Evolutionary conservation across 2,113 vertebrate species (phyloP), one percentile per base, ranked within the genome.

Genomic region (Brachirus orientalis): DNA sequence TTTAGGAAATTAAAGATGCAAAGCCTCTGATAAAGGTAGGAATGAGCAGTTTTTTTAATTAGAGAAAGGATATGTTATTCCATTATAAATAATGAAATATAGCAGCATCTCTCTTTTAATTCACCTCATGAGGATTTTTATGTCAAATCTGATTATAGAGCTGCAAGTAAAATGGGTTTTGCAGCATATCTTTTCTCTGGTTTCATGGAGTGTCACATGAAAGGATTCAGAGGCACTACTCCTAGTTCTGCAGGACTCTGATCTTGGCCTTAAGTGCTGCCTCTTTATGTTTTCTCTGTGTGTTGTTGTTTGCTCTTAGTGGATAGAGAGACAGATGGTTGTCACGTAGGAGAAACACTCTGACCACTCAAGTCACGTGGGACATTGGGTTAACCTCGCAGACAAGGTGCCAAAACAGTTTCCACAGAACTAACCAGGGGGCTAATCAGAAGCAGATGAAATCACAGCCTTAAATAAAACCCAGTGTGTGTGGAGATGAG

Each of bases 391-490:
- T 89, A 91, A 90, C 67, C 75, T 62, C 50, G 19, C 79, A 87
- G 93, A 93, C 90, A 85, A 85, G 82, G 82, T 91, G 88, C 83
- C 83, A 88, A 89, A 91, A 89, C 80, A 67, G 74, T 84, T 88
- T 90, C 79, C 79, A 84, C 66, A 88, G 84, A 88, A 88, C 80
- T 59, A 64, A 80, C 60, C 67, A 28, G 80, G 80, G 51, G 63
- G 71, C 51, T 90, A 86, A 93, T 91, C 72, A 85, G 75, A 82
- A 87, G 62, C 89, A 92, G 90, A 90, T 91, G 90, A 90, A 87
- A 82, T 80, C 56, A 36, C 60, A 65, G 74, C 68, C 63, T 61
- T 90, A 84, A 88, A 92, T 90, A 80, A 83, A 61, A 69, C 47
- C 57, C 75, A 82, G 82, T 36, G 43, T 74, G 75, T 53, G 60